Evolutionary conservation across 2,888 invertebrate species (phyloP), one percentile per base, ranked within the genome.

Genomic region (Sminthurinus aureus): DNA sequence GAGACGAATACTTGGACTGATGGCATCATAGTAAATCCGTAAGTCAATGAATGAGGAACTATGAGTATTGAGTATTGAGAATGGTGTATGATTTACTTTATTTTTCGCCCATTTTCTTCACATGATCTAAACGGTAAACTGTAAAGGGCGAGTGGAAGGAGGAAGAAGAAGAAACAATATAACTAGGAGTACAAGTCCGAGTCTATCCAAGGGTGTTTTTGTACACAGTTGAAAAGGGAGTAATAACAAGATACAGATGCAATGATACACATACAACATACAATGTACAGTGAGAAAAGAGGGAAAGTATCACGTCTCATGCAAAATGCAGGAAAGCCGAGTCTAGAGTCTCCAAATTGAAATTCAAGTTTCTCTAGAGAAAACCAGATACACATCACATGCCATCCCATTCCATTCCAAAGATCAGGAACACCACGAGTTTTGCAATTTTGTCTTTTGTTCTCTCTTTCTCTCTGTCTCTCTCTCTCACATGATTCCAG

Each of bases 281-380:
- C 38, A 38, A 6, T 38, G 6, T 18, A 64, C 38, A 58, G 80
- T 1, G 80, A 80, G 52, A 22, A 80, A n/a, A 58, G 73, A 58
- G 71, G 38, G 51, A 83, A 82, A 83, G 75, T 71, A 83, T 85
- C 80, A 84, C 83, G 83, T 84, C 84, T 84, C 85, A 85, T 85
- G 79, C 83, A 85, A 85, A 84, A 85, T 85, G 84, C 76, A 85
- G 78, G 84, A 81, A 79, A 82, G 81, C 79, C 79, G 38, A 38
- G 38, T n/a, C n/a, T n/a, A n/a, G 71, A 84, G 81, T 76, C 83
- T 69, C 74, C 78, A 83, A 85, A 85, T 85, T 85, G 85, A 85
- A 85, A 85, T 85, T 85, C 85, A 85, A 83, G 81, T 83, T 85
- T 71, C 85, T 85, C 85, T 79, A 74, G 84, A 83, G 84, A 84